Evolutionary conservation across 2,797 vertebrate species (phyloP).

Genomic region (Eremophila alpestris): DNA sequence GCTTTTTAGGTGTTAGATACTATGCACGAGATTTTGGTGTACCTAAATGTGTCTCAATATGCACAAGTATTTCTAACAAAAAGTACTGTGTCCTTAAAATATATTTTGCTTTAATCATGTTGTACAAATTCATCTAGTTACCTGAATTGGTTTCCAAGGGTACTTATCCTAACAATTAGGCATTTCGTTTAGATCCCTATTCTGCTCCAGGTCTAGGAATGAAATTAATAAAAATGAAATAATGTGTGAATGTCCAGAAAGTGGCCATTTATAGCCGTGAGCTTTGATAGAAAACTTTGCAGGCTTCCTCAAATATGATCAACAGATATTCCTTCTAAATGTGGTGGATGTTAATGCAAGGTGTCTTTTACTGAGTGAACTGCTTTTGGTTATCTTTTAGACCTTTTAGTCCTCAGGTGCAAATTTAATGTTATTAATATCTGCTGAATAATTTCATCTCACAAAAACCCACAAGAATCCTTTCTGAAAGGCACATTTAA

Average conservation of each 20-base stretch:
- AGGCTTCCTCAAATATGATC: not conserved
- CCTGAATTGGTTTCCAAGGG: not conserved
- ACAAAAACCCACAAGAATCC: accelerated
- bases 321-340: not conserved
- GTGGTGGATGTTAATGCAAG: not conserved
- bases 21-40: not conserved
- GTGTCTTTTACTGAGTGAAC: not conserved
- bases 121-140: not conserved
- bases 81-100: not conserved
- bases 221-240: not conserved
- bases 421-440: not conserved
- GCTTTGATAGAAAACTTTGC: not conserved
- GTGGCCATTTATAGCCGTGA: not conserved
- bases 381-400: not conserved
- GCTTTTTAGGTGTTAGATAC: not conserved
- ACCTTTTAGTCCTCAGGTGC: not conserved
- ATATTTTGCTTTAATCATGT: not conserved
- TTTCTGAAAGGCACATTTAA: not conserved
- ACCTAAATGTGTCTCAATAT: not conserved
- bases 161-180: not conserved
- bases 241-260: not conserved
- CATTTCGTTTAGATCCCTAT: not conserved
- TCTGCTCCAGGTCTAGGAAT: not conserved
- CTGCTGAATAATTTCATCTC: not conserved
- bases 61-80: not conserved